Evolutionary conservation across 2,113 vertebrate species (phyloP), one percentile per base, ranked within the genome.

Genomic region (Ctenodactylus gundi): DNA sequence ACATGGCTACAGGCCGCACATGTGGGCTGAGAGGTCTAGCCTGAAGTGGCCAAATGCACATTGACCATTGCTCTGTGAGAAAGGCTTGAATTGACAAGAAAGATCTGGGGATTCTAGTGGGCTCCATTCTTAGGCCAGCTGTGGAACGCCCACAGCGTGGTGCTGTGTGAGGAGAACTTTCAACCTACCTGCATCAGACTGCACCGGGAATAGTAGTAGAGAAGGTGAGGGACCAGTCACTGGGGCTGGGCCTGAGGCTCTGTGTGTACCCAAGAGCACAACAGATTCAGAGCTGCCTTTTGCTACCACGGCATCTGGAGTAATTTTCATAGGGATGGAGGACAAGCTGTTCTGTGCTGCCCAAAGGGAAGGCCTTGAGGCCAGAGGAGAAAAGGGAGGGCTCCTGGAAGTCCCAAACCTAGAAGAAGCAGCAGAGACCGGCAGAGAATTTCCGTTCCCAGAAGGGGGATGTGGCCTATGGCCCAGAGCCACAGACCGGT

Each of bases 161-260:
- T 34, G 58, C 76, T 86, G 6, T 31, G 1, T 46, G 53, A 41
- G 67, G 60, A 39, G 53, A 36, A n/a, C 70, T 13, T 60, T 51
- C 1, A 41, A 31, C 41, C 23, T 51, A 2, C 34, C 7, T 12
- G 1, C 44, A n/a, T 46, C 23, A 20, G 75, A 39, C 25, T 0
- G 4, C 21, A 14, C 1, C 7, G 21, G 60, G 2, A 18, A 13
- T 10, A 7, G 21, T 60, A 67, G 10, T 49, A 1, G 3, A 18
- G n/a, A 53, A 12, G 34, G 41, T 21, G 75, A 34, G 34, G 36
- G 49, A n/a, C 44, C 23, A 6, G 64, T 49, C 31, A 17, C 72
- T 2, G 6, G 23, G 23, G 57, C 55, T 7, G 3, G 39, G 21
- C 60, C 49, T 53, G 21, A 4, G 51, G 49, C 8, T 21, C 2